Evolutionary conservation across 2,797 vertebrate genomes (phyloP), one percentile per base, ranked within the genome.

Genomic region (Hippocampus kuda): DNA sequence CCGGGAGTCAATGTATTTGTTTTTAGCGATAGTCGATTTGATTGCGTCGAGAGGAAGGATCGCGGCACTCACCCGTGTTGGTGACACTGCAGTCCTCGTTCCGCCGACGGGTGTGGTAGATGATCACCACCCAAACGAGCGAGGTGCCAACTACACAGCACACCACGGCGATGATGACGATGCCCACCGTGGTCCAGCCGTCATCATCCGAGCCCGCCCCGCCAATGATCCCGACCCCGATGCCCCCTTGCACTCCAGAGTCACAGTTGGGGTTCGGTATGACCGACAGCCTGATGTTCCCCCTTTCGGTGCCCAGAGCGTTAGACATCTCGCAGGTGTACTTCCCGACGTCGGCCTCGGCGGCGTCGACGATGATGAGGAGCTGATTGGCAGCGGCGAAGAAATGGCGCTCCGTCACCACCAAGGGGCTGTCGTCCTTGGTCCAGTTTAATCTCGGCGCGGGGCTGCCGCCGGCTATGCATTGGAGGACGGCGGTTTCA

Each of bases 241-340:
- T 68, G 0, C 76, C 70, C 0, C 81, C 85, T 0, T 90, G 89
- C 0, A 87, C 87, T n/a, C 93, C 92, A 0, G 94, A 92, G 79
- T 98, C 95, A 5, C 96, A 99, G 74, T 97, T 98, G 5, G 94
- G 93, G 54, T 92, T 93, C 0, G 95, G 93, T 76, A 97, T 90
- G 44, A 99, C 93, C 0, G 84, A 90, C 70, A 99, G 92, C 22
- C 88, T 91, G 30, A 98, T 85, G n/a, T 94, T 91, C 68, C 97
- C 97, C 66, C 97, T 87, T 82, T 97, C 94, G 0, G 97, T 97
- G 79, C 97, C 97, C 22, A 98, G 88, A 0, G 94, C 91, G 61
- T 99, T 99, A 42, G 96, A 99, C 95, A 98, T 96, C 84, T 97
- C 94, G 26, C 97, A 99, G 0, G 95, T 98, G 84, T 99, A 99